Percentiles rank a stretch among this genome's conserved stretches.
phyloP scores from a whole-genome alignment of 2,888 invertebrate genomes.

The Yponomeuta evonymella region DNA sequence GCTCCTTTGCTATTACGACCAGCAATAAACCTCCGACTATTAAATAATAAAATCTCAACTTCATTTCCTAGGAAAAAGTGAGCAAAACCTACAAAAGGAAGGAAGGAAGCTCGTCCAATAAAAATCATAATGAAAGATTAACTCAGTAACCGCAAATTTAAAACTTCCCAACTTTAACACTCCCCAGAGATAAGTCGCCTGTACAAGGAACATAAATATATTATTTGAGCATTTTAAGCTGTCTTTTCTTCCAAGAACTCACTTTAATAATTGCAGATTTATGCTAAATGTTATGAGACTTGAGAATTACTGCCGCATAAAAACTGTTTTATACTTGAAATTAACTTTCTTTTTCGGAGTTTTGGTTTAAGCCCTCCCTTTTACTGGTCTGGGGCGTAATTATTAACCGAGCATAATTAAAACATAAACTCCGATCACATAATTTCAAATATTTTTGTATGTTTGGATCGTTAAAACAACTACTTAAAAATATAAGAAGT shows the following conservation, averaged over 20 bases:
- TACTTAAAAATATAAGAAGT: no score
- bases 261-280: slow-evolving; percentile 62
- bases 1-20: no score
- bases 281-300: slow-evolving; percentile 48
- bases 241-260: slow-evolving; percentile 44
- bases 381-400: neutral
- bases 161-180: slow-evolving; percentile 14
- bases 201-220: slow-evolving; percentile 32
- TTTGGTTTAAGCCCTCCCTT: neutral
- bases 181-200: slow-evolving; percentile 18
- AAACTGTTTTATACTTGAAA: slow-evolving; percentile 52
- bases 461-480: no score
- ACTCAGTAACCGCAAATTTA: slow-evolving; percentile 13
- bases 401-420: neutral
- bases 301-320: slow-evolving; percentile 44
- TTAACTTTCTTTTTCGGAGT: slow-evolving; percentile 39
- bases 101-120: slow-evolving; percentile 4
- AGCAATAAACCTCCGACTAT: neutral
- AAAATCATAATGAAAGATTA: slow-evolving; percentile 18
- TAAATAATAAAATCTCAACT: neutral
- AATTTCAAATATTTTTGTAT: no score
- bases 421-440: neutral
- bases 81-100: neutral
- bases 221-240: slow-evolving; percentile 39
- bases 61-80: slow-evolving; percentile 1